phyloP scores from a whole-genome alignment of 1,140 invertebrate species.

The Gyrodactylus salaris region DNA sequence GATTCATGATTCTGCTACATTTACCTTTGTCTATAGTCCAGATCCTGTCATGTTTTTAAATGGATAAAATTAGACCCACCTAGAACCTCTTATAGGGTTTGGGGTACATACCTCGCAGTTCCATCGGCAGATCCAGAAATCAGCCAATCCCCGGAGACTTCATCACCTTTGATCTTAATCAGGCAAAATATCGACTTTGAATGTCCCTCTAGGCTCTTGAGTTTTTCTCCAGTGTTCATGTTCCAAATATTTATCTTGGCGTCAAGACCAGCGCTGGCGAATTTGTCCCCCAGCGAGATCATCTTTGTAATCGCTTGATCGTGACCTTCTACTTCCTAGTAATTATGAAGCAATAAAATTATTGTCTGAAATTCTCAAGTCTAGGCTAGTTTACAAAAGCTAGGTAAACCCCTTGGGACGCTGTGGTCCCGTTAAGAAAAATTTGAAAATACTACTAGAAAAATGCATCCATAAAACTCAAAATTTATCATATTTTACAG shows the following conservation, averaged over 20 bases:
- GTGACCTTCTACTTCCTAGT: not conserved
- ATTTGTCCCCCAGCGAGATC: not conserved
- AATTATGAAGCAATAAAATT: too few species aligned
- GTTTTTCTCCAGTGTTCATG: not conserved
- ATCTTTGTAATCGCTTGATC: not conserved
- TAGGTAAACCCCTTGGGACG: too few species aligned
- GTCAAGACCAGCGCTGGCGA: not conserved
- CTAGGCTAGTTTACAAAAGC: too few species aligned
- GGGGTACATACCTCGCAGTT: too few species aligned
- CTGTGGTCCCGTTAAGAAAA: too few species aligned
- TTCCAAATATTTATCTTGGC: not conserved
- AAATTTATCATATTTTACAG: too few species aligned
- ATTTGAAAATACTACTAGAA: too few species aligned
- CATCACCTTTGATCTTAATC: not conserved
- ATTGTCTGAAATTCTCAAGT: too few species aligned
- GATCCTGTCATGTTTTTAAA: too few species aligned
- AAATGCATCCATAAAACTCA: too few species aligned
- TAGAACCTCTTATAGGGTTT: too few species aligned
- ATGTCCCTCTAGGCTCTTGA: not conserved
- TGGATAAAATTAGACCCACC: too few species aligned
- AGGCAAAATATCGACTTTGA: not conserved
- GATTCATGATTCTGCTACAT: not conserved
- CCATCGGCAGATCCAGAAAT: not conserved
- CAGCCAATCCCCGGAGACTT: not conserved
- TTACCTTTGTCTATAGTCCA: not conserved